Conservation (phyloP, 92 coral and sea anemone genomes). For the Umimayanthus kanabou region DNA sequence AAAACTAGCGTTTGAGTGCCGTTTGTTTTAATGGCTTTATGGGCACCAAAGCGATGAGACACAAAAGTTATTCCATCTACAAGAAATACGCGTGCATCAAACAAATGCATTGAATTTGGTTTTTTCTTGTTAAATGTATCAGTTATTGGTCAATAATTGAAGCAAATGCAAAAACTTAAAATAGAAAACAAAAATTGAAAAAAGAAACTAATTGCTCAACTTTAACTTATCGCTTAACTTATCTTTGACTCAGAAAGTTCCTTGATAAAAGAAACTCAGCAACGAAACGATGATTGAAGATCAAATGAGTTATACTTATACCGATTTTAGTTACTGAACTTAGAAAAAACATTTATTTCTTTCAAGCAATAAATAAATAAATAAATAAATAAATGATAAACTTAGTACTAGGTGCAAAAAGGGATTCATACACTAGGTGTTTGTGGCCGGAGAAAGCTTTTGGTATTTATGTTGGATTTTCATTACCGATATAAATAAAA, state of each 20-base stretch:
- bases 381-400: too few relatives aligned
- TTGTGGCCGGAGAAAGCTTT: not conserved
- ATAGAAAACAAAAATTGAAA: too few relatives aligned
- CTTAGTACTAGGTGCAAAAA: not conserved
- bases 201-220: not conserved
- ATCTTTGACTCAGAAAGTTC: too few relatives aligned
- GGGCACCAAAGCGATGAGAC: not conserved
- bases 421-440: not conserved
- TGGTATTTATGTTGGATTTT: too few relatives aligned
- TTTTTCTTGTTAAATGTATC: not conserved
- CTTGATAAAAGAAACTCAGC: not conserved
- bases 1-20: not conserved
- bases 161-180: not conserved
- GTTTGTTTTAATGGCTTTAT: too few relatives aligned
- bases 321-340: too few relatives aligned
- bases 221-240: too few relatives aligned
- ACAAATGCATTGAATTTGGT: not conserved
- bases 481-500: not conserved
- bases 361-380: not conserved
- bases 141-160: not conserved
- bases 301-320: not conserved
- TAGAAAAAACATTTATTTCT: too few relatives aligned
- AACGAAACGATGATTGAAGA: not conserved
- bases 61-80: not conserved
- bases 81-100: not conserved